Evolutionary conservation across 2,888 invertebrate genomes (phyloP), one percentile per base, ranked within the genome.

Genomic region (Mongoloraphidia duomilia): DNA sequence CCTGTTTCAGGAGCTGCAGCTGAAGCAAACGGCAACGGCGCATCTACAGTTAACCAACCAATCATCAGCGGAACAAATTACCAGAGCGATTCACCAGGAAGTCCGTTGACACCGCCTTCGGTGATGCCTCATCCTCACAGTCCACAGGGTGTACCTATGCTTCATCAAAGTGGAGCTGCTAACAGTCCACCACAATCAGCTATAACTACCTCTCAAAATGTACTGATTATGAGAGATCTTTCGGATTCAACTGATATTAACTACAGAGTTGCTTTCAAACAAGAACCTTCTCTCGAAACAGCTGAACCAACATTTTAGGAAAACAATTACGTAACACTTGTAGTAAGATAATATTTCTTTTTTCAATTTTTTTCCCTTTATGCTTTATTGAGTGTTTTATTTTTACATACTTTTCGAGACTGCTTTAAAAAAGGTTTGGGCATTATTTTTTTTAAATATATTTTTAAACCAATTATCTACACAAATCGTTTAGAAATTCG

Each of bases 1-100:
- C 37, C 51, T 44, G 47, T 57, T 59, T 43, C 54, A 63, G 74
- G 74, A 46, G 69, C 74, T 1, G 69, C 71, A 26, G 66, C 68
- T 9, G 74, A 74, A 47, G 53, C 63, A 41, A 68, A 67, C 44
- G 64, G 63, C 14, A 55, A 63, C 34, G 58, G 62, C 13, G 58
- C 58, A 1, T 57, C 60, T 44, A 54, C 57, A 47, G 64, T 56
- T 52, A 65, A 60, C 57, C 63, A 59, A 53, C 68, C 58, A 17
- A 38, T 41, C 8, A 26, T 12, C 26, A 46, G 12, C 35, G 68
- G 69, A n/a, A 67, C 69, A 33, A 73, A 70, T 55, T 76, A 75
- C 57, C 74, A 74, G 47, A 71, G 72, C 54, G 75, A 74, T 50
- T 74, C 74, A 9, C 73, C 75, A 0, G 74, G 73, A 54, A 75